Base-by-base conservation (phyloP, 2,888 invertebrate species). In the Baronia brevicornis region DNA sequence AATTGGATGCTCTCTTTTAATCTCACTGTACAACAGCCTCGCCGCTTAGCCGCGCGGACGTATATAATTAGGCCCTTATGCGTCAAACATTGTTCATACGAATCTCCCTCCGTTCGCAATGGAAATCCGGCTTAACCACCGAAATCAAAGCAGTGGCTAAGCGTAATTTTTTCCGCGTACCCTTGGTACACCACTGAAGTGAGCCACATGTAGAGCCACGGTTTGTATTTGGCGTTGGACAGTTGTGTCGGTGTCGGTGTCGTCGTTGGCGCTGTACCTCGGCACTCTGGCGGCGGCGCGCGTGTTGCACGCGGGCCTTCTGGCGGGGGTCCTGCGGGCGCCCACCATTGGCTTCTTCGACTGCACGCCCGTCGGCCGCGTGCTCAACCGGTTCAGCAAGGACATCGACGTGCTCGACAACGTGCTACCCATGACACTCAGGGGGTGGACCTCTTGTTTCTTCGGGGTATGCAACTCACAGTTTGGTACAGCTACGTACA, bases 341-440 rank as follows among this genome's bases (percentile, higher is more conserved):
- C 90, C 91, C 36, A 77, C 87, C 72, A 85, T 87, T 61, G 87
- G 88, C 62, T 93, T 92, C 86, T 93, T 90, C 86, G 92, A 93
- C 78, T 90, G 91, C 51, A 93, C 92, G 55, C 93, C 93, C 41
- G 84, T 90, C 44, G 93, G 93, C 68, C 86, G 93, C 65, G 87
- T 92, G 65, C 87, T 93, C 73, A 92, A 92, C 85, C 87, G 92
- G 49, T 91, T 91, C 86, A 88, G 89, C 67, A 91, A 91, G 86
- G 91, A 91, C 70, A 77, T 91, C 48, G 91, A 91, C 67, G 85
- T 88, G 56, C 73, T 91, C 71, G 91, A 91, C 85, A 90, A 88
- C 67, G 85, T 87, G 58, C 84, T 91, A 65, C 91, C 91, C 28
- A 88, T 88, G 86, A 91, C 88, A 51, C 78, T 93, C 60, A 85